phyloP scores from a whole-genome alignment of 1,140 invertebrate genomes.

The Lithobius niger region DNA sequence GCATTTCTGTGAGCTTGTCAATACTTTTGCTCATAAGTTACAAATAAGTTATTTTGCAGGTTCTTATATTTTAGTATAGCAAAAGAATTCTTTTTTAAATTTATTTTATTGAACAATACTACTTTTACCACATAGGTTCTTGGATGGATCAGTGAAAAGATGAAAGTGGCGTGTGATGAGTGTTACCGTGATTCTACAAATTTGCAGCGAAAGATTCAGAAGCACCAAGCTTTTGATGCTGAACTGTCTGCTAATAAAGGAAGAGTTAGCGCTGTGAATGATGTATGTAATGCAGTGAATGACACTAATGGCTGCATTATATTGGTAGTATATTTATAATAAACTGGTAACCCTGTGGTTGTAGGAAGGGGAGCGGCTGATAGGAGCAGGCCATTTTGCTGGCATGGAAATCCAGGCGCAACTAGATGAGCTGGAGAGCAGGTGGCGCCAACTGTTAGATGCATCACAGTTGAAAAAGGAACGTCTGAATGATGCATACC shows the following conservation, averaged over 20 bases:
- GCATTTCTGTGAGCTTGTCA: too few relatives aligned
- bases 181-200: conserved; percentile 85
- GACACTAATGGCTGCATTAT: neutral
- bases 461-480: conserved; percentile 71
- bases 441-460: conserved; percentile 65
- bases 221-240: conserved; percentile 88
- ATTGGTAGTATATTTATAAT: neutral
- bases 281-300: neutral
- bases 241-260: conserved; percentile 84
- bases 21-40: too few relatives aligned
- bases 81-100: too few relatives aligned
- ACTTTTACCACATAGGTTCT: conserved; percentile 38
- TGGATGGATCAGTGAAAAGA: conserved; percentile 83
- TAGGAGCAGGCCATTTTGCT: conserved; percentile 78
- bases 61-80: too few relatives aligned
- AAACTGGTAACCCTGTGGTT: neutral
- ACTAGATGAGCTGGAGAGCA: conserved; percentile 60
- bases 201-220: conserved; percentile 91
- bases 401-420: conserved; percentile 69
- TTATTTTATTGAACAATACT: too few relatives aligned
- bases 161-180: conserved; percentile 82
- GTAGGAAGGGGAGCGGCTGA: conserved; percentile 54
- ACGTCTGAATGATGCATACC: conserved; percentile 81
- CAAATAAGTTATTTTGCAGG: too few relatives aligned
- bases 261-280: conserved; percentile 52